phyloP scores from a whole-genome alignment of 2,797 vertebrate species.

The Hoplostethus atlanticus region DNA sequence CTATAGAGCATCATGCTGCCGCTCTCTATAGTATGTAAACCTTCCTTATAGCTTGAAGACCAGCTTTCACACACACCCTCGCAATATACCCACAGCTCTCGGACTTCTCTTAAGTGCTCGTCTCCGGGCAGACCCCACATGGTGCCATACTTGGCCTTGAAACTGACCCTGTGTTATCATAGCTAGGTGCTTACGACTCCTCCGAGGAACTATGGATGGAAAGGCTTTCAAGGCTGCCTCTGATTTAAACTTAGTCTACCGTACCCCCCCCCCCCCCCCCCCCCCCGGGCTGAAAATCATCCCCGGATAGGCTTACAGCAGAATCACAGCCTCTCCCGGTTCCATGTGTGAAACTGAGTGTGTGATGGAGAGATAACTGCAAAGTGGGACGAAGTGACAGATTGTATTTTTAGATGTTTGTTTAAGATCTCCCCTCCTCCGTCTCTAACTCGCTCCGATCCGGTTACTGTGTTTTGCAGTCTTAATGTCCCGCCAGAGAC shows the following conservation, averaged over 20 bases:
- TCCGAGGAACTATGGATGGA: constrained; percentile 20
- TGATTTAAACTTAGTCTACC: constrained; percentile 49
- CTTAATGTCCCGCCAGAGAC: constrained; percentile 45
- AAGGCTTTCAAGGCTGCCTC: constrained; percentile 40
- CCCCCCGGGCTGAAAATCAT: constrained; percentile 58
- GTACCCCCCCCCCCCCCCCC: background rate
- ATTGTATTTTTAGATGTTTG: constrained; percentile 74
- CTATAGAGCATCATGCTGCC: too few species aligned
- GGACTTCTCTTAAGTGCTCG: background rate
- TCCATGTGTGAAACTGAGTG: constrained; percentile 66
- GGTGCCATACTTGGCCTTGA: constrained; percentile 37
- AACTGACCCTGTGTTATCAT: constrained; percentile 36
- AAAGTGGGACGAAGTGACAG: constrained; percentile 62
- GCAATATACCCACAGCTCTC: background rate
- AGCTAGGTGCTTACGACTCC: constrained; percentile 51
- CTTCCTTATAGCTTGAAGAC: background rate
- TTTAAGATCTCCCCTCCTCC: constrained; percentile 51
- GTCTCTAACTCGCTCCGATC: constrained; percentile 41
- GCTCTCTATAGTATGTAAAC: too few species aligned
- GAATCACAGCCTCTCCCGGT: constrained; percentile 50
- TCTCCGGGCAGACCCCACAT: constrained; percentile 47
- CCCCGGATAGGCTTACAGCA: constrained; percentile 44
- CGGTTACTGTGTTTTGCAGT: constrained; percentile 45
- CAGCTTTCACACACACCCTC: too few species aligned
- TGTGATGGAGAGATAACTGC: constrained; percentile 63